phyloP scores from a whole-genome alignment of 2,888 invertebrate genomes.

The Drosophila pseudotalamancana region DNA sequence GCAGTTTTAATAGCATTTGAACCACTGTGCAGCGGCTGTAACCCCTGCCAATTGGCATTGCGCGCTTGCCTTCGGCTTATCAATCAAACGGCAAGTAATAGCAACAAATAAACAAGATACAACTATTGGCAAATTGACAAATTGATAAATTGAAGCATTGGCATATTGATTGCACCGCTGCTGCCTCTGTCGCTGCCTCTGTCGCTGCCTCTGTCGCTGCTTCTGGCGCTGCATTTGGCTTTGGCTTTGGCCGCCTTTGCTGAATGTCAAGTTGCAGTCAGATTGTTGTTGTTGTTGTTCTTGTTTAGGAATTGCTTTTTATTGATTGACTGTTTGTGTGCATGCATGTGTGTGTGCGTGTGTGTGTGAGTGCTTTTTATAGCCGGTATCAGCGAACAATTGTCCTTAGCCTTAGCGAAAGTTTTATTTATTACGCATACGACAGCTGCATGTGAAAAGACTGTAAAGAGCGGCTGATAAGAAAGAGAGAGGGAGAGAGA shows the following conservation, averaged over 20 bases:
- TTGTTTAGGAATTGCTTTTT: constrained; percentile 32
- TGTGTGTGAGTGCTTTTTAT: constrained; percentile 6
- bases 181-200: constrained; percentile 30
- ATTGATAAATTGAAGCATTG: constrained; percentile 71
- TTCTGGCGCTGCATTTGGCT: constrained; percentile 34
- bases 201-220: constrained; percentile 60
- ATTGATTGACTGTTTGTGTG: constrained; percentile 56
- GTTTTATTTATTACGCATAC: constrained; percentile 74
- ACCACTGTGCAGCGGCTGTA: constrained; percentile 1
- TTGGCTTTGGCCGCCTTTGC: constrained; percentile 61
- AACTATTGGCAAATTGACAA: constrained; percentile 12
- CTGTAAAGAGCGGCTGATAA: background rate
- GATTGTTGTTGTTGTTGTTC: constrained; percentile 24
- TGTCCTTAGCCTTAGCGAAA: constrained; percentile 63
- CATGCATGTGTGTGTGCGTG: background rate
- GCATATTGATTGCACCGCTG: constrained; percentile 52
- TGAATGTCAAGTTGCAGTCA: constrained; percentile 71
- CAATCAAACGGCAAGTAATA: constrained; percentile 63
- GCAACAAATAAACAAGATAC: constrained; percentile 64
- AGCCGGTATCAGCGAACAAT: constrained; percentile 56
- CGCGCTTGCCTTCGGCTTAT: constrained; percentile 39
- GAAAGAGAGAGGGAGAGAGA: too few species aligned
- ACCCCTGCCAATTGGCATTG: constrained; percentile 14
- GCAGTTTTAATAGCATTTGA: too few species aligned
- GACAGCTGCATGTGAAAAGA: constrained; percentile 18